These are phyloP conservation scores for Sebastes cheni DNA, from an alignment of 2,797 vertebrate genomes.

Conservation along the genomic window DNA sequence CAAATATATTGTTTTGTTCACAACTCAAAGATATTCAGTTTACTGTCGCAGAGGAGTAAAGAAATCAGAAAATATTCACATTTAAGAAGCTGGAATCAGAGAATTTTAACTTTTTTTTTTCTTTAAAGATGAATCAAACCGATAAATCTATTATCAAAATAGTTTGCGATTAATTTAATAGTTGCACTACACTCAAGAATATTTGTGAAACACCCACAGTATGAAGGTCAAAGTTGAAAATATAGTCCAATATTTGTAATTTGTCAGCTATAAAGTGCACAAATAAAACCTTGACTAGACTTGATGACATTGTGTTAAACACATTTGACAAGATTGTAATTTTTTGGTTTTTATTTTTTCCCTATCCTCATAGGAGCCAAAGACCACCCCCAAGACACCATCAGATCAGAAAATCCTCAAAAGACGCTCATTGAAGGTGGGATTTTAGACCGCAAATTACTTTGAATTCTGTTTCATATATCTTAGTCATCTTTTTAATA, in stretches of 20 bases:
- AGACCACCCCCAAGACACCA: slow-evolving; percentile 62
- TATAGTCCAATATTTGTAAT: not conserved
- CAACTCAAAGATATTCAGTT: too few relatives aligned
- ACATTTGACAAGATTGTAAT: not conserved
- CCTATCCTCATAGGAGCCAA: slow-evolving; percentile 58
- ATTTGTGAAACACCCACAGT: not conserved
- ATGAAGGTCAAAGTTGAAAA: not conserved
- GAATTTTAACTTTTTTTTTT: too few relatives aligned
- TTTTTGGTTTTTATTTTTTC: not conserved
- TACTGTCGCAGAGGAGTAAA: too few relatives aligned
- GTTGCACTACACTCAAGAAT: not conserved
- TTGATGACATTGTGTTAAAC: not conserved
- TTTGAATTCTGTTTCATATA: not conserved
- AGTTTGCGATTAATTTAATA: too few relatives aligned
- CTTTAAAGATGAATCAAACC: too few relatives aligned
- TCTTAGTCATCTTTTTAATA: not conserved
- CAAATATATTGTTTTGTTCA: too few relatives aligned
- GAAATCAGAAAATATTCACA: too few relatives aligned
- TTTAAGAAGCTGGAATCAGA: too few relatives aligned
- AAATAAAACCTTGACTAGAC: not conserved
- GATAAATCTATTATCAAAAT: too few relatives aligned
- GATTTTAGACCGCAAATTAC: not conserved
- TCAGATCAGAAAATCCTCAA: slow-evolving; percentile 71
- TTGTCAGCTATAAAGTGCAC: not conserved
- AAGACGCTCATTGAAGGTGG: slow-evolving; percentile 82